Conservation (phyloP, 2,797 vertebrate genomes). For the Takifugu ocellatus region DNA sequence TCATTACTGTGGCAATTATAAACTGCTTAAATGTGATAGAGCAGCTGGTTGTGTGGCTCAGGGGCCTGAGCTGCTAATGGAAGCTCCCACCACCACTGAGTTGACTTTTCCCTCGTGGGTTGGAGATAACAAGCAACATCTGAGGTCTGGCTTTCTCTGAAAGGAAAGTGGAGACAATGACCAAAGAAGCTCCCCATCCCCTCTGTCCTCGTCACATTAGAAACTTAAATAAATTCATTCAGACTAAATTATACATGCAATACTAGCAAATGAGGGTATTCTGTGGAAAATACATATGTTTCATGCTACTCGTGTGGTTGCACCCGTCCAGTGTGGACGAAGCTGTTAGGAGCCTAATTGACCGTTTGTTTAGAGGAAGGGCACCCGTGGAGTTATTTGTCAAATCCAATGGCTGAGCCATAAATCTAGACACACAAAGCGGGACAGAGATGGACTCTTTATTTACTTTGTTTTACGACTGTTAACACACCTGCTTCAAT, state of each 20-base stretch:
- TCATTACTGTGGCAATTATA: conserved; percentile 51
- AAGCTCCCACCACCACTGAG: conserved; percentile 14
- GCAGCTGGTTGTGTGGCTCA: conserved; percentile 59
- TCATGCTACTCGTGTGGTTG: not conserved
- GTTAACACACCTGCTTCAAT: conserved; percentile 49
- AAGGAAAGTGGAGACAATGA: conserved; percentile 15
- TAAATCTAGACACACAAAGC: conserved; percentile 65
- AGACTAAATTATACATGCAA: too few relatives aligned
- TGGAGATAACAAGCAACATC: conserved; percentile 58
- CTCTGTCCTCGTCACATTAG: not conserved
- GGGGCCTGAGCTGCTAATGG: conserved; percentile 32
- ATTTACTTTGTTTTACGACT: conserved; percentile 51
- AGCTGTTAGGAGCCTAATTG: conserved; percentile 55
- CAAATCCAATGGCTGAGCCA: conserved; percentile 55
- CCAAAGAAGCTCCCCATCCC: conserved; percentile 11
- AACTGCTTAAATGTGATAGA: conserved; percentile 54
- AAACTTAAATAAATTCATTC: too few relatives aligned
- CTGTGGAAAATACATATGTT: conserved; percentile 9
- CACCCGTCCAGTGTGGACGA: conserved; percentile 44
- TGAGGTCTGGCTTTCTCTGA: conserved; percentile 49
- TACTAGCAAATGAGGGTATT: not conserved
- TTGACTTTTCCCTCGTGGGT: conserved; percentile 60
- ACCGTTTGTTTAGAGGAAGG: conserved; percentile 60
- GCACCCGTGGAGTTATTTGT: conserved; percentile 59
- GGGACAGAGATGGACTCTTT: conserved; percentile 32